Evolutionary conservation across 2,797 vertebrate genomes (phyloP), one percentile per base, ranked within the genome.

Genomic region (Gymnopithys bicolor): DNA sequence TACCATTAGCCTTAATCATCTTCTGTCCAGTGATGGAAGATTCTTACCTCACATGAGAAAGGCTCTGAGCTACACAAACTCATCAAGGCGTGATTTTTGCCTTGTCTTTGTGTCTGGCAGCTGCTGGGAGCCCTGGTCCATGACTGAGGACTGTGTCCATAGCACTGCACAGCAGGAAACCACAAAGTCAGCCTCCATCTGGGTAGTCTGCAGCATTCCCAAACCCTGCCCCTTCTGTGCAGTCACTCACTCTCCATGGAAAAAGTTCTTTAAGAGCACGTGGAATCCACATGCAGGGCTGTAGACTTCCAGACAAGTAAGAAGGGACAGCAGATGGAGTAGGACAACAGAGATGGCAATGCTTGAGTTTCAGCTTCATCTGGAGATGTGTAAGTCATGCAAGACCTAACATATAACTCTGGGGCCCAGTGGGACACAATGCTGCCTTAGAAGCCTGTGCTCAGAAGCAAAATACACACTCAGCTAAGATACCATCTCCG

Each of bases 111-210:
- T 32, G 18, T n/a, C 52, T 55, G 16, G 43, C 45, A 91, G 52
- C 11, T 30, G 21, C 9, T 37, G 32, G 18, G 39, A 53, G 19
- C 19, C 43, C 32, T 24, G 13, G 19, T 17, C 35, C 68, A 19
- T 1, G 2, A 35, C 11, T 0, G 0, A 60, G 17, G 19, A 12
- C 35, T 24, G 6, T 46, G 46, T n/a, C 33, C 27, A 60, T 14
- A 21, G 49, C 17, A 19, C 45, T 39, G 30, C 48, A 63, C 33
- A 62, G 59, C 15, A 43, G 41, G 30, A 13, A 77, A 62, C 33
- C n/a, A 32, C 0, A 0, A 68, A 71, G 30, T 33, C 53, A 78
- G 48, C 6, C 3, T 0, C 48, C 43, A n/a, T 41, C 37, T 9
- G 9, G 7, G 11, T 17, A 59, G 25, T 13, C 39, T 66, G 46